Evolutionary conservation across 2,797 vertebrate species (phyloP).

Genomic region (Babyrousa celebensis): DNA sequence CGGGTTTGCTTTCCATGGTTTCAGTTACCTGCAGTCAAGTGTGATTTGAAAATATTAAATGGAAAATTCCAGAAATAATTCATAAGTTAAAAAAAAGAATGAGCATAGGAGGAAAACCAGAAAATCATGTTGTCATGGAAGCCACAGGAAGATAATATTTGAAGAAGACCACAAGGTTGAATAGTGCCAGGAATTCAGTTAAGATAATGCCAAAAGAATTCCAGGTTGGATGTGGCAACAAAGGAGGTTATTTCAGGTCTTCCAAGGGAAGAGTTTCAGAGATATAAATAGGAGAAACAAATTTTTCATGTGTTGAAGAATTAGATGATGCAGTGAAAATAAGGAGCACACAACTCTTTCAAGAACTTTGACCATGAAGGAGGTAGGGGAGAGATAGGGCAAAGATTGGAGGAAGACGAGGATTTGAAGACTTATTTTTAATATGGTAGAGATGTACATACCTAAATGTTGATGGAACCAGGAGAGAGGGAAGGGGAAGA

Average conservation of each 20-base stretch:
- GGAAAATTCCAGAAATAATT: too few relatives aligned
- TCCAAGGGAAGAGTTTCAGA: constrained; percentile 18
- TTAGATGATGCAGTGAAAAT: not conserved
- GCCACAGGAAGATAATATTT: not conserved
- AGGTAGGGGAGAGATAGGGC: not conserved
- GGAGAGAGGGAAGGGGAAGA: not conserved
- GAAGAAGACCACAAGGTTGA: not conserved
- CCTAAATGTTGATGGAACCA: not conserved
- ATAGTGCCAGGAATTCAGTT: not conserved
- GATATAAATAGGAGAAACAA: not conserved
- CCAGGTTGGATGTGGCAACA: not conserved
- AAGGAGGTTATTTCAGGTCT: not conserved
- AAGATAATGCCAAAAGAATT: not conserved
- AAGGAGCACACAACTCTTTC: not conserved
- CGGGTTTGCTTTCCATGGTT: too few relatives aligned
- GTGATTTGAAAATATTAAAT: too few relatives aligned
- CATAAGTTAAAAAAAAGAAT: not conserved
- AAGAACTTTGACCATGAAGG: not conserved
- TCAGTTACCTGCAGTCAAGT: too few relatives aligned
- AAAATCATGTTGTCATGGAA: not conserved
- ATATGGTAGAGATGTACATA: not conserved
- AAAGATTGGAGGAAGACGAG: not conserved
- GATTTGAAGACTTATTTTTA: not conserved
- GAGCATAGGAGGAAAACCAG: not conserved
- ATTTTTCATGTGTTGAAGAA: not conserved